Base-by-base conservation (phyloP, 2,888 invertebrate species). In the Hetaerina titia region DNA sequence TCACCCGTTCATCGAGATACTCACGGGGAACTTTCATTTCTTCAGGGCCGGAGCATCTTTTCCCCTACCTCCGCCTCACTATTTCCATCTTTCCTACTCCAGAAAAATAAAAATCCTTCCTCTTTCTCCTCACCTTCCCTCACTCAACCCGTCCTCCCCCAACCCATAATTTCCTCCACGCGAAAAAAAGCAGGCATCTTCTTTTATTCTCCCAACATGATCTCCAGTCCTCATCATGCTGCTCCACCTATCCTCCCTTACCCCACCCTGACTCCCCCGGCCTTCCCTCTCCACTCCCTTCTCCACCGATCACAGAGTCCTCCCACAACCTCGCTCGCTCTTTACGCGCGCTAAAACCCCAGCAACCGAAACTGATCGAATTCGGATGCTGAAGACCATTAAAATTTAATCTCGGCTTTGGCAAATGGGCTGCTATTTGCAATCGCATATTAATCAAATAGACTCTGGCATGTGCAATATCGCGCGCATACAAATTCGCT, bases 391-490 rank as follows among this genome's bases (percentile, higher is more conserved):
- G 95, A 89, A 95, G 95, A 95, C 95, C 95, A 95, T 95, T 95
- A 95, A 95, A 95, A 90, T 95, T 95, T 95, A 95, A 95, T 95
- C 95, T 95, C 90, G 95, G 95, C 95, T 95, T 95, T 95, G 95
- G 95, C 95, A 95, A 95, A 95, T 95, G 95, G 95, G 90, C 81
- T 95, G 95, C 89, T 95, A 95, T 95, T 95, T 95, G 95, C 96
- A 96, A 96, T 96, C 96, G 96, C 96, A 96, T 96, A 96, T 96
- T 96, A 96, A 96, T 96, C 96, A 96, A 96, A 96, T 96, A 96
- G 96, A 96, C 96, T 96, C 96, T 96, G 96, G 96, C 96, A 96
- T 96, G 96, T 96, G 96, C 96, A 96, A 96, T 96, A 96, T 96
- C 96, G 96, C 95, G 96, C 96, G 95, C 96, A 96, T 96, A 96